Evolutionary conservation across 2,797 vertebrate species (phyloP).

Genomic region (Macropus fuliginosus): DNA sequence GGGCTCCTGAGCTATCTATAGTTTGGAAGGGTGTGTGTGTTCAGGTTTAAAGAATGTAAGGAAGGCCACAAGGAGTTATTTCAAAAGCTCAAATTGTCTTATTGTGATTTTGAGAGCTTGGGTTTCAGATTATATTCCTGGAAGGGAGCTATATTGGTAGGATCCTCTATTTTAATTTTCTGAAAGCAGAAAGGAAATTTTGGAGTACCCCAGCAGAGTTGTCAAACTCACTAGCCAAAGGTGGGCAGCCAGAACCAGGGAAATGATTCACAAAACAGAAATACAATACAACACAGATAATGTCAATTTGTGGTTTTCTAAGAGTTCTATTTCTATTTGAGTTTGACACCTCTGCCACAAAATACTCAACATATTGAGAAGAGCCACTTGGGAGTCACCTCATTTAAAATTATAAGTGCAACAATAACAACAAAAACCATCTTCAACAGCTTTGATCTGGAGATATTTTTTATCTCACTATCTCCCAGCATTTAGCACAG

Average conservation of each 20-base stretch:
- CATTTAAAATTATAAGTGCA: background rate
- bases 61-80: background rate
- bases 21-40: background rate
- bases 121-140: constrained; percentile 51
- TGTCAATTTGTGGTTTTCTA: background rate
- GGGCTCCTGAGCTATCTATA: background rate
- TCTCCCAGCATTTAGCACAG: background rate
- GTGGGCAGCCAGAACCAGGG: background rate
- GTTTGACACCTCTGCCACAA: background rate
- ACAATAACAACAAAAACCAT: background rate
- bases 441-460: background rate
- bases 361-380: constrained; percentile 37
- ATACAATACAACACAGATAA: background rate
- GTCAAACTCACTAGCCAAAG: background rate
- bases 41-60: background rate
- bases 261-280: background rate
- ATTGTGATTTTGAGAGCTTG: constrained; percentile 32
- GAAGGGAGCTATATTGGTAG: constrained; percentile 44
- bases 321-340: background rate
- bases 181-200: constrained; percentile 48
- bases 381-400: constrained; percentile 28
- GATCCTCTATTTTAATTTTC: constrained; percentile 2
- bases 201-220: background rate
- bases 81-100: background rate
- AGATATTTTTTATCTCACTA: background rate